A percentile compares a stretch with the other conserved stretches of the same genome.
Evolutionary conservation across 1,140 invertebrate genomes (phyloP).

Genomic region (Ditylenchus dipsaci): DNA sequence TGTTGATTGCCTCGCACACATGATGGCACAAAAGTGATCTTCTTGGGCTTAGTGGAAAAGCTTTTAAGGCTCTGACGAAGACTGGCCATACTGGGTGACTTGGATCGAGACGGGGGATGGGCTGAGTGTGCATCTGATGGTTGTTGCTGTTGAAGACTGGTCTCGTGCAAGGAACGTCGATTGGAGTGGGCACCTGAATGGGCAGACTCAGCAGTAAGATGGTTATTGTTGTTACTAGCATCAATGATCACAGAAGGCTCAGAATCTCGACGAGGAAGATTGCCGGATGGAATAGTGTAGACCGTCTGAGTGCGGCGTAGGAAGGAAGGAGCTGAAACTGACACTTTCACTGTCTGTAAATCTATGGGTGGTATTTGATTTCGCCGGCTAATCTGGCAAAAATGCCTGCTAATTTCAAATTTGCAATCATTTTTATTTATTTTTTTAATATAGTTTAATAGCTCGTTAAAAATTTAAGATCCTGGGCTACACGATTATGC

Average conservation of each 20-base stretch:
- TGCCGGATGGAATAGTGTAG: constrained; percentile 1
- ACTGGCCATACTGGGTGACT: constrained; percentile 27
- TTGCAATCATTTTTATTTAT: neutral
- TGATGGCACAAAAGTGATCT: constrained; percentile 1
- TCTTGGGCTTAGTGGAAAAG: constrained; percentile 9
- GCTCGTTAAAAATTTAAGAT: no score
- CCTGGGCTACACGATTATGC: no score
- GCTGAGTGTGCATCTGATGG: neutral
- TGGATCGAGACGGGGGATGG: neutral
- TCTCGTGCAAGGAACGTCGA: constrained; percentile 4
- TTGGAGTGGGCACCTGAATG: neutral
- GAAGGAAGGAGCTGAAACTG: neutral
- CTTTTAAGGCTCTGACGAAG: constrained; percentile 18
- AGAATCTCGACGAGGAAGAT: constrained; percentile 24
- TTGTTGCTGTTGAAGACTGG: neutral
- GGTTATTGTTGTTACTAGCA: neutral
- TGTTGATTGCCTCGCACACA: neutral
- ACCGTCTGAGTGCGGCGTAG: constrained; percentile 5
- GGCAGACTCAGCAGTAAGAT: neutral
- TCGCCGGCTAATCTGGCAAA: no score
- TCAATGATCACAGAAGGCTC: constrained; percentile 23
- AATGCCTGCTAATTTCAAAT: neutral
- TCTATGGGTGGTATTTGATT: neutral
- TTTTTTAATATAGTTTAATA: no score
- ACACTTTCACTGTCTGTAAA: neutral